Evolutionary conservation across 2,888 invertebrate genomes (phyloP), one percentile per base, ranked within the genome.

Genomic region (Heterodera filipjevi): DNA sequence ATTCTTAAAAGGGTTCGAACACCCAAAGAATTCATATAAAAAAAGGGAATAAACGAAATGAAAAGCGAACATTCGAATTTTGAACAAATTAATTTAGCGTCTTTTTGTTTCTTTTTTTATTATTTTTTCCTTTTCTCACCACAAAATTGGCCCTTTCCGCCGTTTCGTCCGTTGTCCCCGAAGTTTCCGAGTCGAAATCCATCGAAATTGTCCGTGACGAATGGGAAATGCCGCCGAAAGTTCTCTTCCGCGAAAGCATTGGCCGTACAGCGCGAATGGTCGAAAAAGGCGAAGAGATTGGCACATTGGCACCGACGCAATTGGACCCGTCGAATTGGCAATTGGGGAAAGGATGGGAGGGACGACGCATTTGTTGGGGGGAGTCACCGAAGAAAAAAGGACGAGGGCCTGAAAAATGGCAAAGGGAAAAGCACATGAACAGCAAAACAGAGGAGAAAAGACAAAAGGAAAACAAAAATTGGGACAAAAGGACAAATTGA

Each of bases 151-250:
- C 19, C 27, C 35, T 35, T 5, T 68, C 68, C 1, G 66, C 66
- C n/a, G n/a, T n/a, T n/a, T 30, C 32, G 0, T 30, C 66, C 32
- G 68, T 68, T 19, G 33, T 33, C 6, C 14, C 68, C 68, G 68
- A 68, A 1, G 68, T 35, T 16, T 73, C 74, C 35, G 74, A 73
- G 14, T 73, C 74, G 27, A 73, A 73, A 46, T 73, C 53, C 10
- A 73, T 8, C 14, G 53, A 73, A 46, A 73, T 46, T 8, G 74
- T 73, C 35, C 53, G 49, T 22, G 74, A 73, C 33, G 73, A 73
- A 46, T 49, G 46, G n/a, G 64, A 73, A 39, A 27, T 27, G 27
- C 59, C 59, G 8, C 59, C 59, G 27, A 59, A 59, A n/a, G 59
- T 59, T 59, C 22, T 59, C 27, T 59, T 59, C 10, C 59, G n/a